Evolutionary conservation across 2,888 invertebrate species (phyloP).

Genomic region (Eurois occulta): DNA sequence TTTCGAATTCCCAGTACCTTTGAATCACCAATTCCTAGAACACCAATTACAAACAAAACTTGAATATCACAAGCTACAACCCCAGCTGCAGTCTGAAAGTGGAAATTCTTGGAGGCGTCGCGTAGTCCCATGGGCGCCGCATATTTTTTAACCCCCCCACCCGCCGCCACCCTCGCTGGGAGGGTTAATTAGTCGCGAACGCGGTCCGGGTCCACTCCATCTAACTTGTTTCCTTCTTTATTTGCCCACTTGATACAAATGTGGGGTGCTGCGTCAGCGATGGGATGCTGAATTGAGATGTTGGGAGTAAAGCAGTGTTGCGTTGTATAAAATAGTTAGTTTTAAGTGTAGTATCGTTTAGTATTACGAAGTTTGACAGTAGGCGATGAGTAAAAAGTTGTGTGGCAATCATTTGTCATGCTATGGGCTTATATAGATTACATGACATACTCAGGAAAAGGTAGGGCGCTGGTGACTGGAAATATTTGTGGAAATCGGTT

Average conservation of each 20-base stretch:
- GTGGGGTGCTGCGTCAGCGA: slow-evolving; percentile 76
- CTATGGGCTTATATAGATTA: not conserved
- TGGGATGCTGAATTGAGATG: slow-evolving; percentile 56
- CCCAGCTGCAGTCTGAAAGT: slow-evolving; percentile 68
- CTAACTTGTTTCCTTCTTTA: slow-evolving; percentile 90
- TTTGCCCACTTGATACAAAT: slow-evolving; percentile 90
- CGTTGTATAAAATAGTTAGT: not conserved
- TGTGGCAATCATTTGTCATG: not conserved
- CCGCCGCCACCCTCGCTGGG: slow-evolving; percentile 72
- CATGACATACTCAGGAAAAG: not conserved
- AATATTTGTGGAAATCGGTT: not conserved
- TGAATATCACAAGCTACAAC: slow-evolving; percentile 38
- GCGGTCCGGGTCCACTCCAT: slow-evolving; percentile 88
- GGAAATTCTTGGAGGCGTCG: slow-evolving; percentile 79
- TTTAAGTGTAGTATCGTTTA: not conserved
- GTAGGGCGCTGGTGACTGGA: not conserved
- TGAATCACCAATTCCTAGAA: slow-evolving; percentile 3
- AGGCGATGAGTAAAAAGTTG: not conserved
- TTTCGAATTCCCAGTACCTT: not conserved
- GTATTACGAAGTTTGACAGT: not conserved
- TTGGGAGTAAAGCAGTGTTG: slow-evolving; percentile 20
- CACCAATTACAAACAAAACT: slow-evolving; percentile 52
- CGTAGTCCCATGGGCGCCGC: slow-evolving; percentile 82
- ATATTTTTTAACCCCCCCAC: slow-evolving; percentile 82
- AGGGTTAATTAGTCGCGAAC: slow-evolving; percentile 90